These are phyloP conservation scores for Cinclus mexicanus DNA, from an alignment of 2,113 vertebrate species.

Conservation along the genomic window DNA sequence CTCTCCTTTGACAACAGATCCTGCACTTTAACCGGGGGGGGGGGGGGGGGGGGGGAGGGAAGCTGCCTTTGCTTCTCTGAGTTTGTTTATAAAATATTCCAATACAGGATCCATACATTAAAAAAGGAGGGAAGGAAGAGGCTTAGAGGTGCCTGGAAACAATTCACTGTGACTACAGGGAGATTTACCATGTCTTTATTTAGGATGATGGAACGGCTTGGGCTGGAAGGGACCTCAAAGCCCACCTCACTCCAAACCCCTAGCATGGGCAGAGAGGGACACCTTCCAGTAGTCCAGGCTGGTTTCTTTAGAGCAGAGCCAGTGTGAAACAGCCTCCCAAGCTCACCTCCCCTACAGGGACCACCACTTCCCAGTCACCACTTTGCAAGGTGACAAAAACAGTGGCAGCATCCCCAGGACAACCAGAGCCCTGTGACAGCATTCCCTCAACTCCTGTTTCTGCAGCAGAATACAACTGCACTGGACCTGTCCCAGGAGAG, in stretches of 20 bases:
- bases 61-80: background rate
- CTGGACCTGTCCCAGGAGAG: background rate
- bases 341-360: background rate
- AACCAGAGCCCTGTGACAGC: background rate
- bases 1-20: background rate
- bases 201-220: background rate
- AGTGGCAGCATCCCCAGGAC: background rate
- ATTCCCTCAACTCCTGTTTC: background rate
- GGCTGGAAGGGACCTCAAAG: background rate
- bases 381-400: background rate
- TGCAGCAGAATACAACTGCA: background rate
- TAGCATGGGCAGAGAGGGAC: background rate
- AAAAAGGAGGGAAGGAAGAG: background rate
- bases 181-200: background rate
- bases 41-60: accelerated
- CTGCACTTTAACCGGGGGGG: background rate
- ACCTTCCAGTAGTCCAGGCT: background rate
- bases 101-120: background rate
- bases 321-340: background rate
- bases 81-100: background rate
- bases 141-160: background rate
- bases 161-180: background rate
- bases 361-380: background rate
- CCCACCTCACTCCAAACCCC: background rate
- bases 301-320: background rate